Percentiles rank a stretch among this genome's conserved stretches.
phyloP scores from a whole-genome alignment of 37 sponge, comb jelly and placozoan species.

The Sycon ciliatum region DNA sequence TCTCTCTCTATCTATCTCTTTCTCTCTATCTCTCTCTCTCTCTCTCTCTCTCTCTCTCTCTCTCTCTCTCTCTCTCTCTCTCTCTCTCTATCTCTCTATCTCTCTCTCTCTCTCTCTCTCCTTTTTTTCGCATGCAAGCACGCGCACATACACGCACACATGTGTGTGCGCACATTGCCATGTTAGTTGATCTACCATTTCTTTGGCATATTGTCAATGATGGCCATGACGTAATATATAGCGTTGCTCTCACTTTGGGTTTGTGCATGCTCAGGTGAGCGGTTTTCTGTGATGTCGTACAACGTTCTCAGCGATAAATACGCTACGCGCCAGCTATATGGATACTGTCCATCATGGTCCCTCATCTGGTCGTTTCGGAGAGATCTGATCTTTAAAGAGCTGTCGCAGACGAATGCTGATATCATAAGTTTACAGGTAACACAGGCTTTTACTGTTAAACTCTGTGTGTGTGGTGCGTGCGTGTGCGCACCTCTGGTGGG shows the following conservation, averaged over 20 bases:
- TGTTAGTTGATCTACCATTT: conserved; percentile 11
- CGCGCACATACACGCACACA: no score
- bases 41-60: conserved; percentile 20
- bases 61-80: conserved; percentile 10
- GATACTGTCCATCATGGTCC: conserved; percentile 93
- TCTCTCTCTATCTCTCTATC: no score
- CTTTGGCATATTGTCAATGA: conserved; percentile 27
- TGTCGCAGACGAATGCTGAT: conserved; percentile 65
- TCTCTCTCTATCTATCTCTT: no score
- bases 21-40: no score
- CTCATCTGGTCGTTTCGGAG: conserved; percentile 84
- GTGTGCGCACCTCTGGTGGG: background rate
- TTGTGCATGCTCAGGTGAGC: no score
- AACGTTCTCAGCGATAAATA: conserved; percentile 71
- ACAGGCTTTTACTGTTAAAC: background rate
- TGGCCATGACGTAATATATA: no score
- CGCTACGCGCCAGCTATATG: conserved; percentile 76
- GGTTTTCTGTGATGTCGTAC: conserved; percentile 15
- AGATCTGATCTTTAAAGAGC: conserved; percentile 67
- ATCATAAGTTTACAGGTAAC: conserved; percentile 76
- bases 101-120: conserved; percentile 24
- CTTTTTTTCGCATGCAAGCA: background rate
- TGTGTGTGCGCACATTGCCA: no score
- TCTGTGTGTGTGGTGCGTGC: background rate
- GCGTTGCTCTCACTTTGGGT: no score